Evolutionary conservation across 1,140 invertebrate species (phyloP), one percentile per base, ranked within the genome.

Genomic region (Odontomachus brunneus): DNA sequence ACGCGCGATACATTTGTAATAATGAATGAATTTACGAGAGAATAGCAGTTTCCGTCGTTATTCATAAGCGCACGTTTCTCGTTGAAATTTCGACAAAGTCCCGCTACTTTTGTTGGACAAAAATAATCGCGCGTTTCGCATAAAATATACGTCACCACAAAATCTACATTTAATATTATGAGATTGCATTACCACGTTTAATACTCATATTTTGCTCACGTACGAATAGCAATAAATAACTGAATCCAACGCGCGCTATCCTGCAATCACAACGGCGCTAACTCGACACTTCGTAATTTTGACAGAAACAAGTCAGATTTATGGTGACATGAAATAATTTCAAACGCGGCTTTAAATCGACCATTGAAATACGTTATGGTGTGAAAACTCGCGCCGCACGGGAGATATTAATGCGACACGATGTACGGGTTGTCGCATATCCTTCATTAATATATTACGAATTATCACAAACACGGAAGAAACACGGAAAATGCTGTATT

Each of bases 1-100:
- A 89, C 88, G 87, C 62, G 66, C 84, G 84, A 72, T 75, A 81
- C 71, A 75, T 82, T 87, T 66, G 51, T 87, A 82, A 82, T 65
- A 84, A 72, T 83, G 71, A 74, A 86, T 73, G 73, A 84, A 86
- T 88, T 74, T 72, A 75, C 71, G 76, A 33, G 66, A 48, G 71
- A 85, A 84, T 73, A 63, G 60, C 62, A 53, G 63, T 48, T 72
- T 55, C 62, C 67, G 53, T 62, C 75, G 62, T 84, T 85, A 74
- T 60, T 82, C 22, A 57, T 48, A 71, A 71, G 75, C 65, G 51
- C 74, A 78, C 51, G 75, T 59, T 69, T 17, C 51, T 69, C 75
- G 24, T 59, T 71, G 65, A 80, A 80, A 76, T 76, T 66, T 65
- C 60, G 53, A 71, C 53, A 80, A 69, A 80, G 65, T 69, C 14